Evolutionary conservation across 2,113 vertebrate genomes (phyloP).

Genomic region (Brachyistius frenatus): DNA sequence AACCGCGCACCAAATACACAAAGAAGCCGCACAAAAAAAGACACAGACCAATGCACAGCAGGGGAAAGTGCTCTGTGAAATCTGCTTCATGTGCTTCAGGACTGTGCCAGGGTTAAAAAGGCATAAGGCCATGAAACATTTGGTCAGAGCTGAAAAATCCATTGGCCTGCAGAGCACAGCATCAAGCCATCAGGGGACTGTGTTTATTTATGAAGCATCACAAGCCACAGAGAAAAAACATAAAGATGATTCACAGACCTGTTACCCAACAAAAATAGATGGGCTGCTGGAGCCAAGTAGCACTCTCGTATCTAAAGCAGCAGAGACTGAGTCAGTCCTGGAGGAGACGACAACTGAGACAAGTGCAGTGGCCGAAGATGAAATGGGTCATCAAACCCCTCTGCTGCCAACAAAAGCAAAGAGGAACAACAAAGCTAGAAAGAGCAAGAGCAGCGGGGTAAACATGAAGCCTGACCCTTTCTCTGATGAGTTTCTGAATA

Average conservation of each 20-base stretch:
- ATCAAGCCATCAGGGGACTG: conserved; percentile 61
- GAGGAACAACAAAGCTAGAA: conserved; percentile 77
- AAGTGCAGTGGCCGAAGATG: conserved; percentile 51
- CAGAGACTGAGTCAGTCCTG: conserved; percentile 59
- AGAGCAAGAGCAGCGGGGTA: conserved; percentile 73
- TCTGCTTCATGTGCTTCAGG: conserved; percentile 91
- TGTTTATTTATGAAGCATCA: conserved; percentile 68
- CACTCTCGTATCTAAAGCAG: conserved; percentile 63
- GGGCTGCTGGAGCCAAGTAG: conserved; percentile 63
- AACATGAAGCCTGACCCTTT: conserved; percentile 60
- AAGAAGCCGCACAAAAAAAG: conserved; percentile 72
- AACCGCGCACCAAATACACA: conserved; percentile 51
- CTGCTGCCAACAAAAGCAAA: conserved; percentile 69
- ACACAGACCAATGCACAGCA: conserved; percentile 69
- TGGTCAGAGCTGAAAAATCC: conserved; percentile 70
- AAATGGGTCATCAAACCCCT: conserved; percentile 57
- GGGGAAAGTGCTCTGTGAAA: conserved; percentile 87
- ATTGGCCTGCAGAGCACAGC: conserved; percentile 60
- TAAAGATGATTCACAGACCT: conserved; percentile 77
- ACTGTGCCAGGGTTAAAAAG: conserved; percentile 92
- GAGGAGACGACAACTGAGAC: conserved; percentile 68
- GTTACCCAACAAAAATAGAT: conserved; percentile 63
- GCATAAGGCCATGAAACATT: conserved; percentile 95
- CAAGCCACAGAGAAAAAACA: conserved; percentile 69
- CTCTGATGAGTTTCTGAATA: conserved; percentile 74